These are phyloP conservation scores for Pogonomyrmex californicus DNA, from an alignment of 1,140 invertebrate species.

Conservation along the genomic window DNA sequence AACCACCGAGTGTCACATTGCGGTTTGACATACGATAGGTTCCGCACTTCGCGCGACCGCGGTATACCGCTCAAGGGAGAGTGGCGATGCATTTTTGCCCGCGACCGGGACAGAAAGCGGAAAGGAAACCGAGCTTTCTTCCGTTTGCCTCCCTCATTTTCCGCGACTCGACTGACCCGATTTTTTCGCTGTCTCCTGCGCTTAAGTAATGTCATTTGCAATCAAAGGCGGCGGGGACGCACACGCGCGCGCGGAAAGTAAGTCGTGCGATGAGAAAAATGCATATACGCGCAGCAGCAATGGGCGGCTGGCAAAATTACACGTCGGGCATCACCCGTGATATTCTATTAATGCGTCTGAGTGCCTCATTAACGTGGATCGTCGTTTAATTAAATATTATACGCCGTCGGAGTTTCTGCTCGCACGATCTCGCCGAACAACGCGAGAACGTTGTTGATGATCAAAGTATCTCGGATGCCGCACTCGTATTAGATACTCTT, in stretches of 20 bases:
- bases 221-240: neutral
- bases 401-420: neutral
- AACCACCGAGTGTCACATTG: constrained; percentile 43
- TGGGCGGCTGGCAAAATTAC: constrained; percentile 14
- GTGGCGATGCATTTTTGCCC: constrained; percentile 38
- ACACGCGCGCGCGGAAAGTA: constrained; percentile 41
- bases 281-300: constrained; percentile 12
- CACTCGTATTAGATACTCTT: neutral
- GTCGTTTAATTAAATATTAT: constrained; percentile 22
- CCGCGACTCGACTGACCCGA: constrained; percentile 30
- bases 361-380: constrained; percentile 1
- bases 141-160: constrained; percentile 26
- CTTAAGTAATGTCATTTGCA: constrained; percentile 5
- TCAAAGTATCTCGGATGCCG: constrained; percentile 10
- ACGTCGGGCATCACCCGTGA: neutral
- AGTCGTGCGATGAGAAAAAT: constrained; percentile 52
- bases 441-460: neutral
- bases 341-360: constrained; percentile 2
- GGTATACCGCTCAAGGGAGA: constrained; percentile 62
- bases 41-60: constrained; percentile 33
- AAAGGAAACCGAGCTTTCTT: neutral
- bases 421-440: neutral
- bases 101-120: neutral
- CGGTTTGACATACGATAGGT: constrained; percentile 58
- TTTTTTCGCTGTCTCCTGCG: constrained; percentile 5